Conservation (phyloP, 2,113 vertebrate species). For the Callipepla squamata region DNA sequence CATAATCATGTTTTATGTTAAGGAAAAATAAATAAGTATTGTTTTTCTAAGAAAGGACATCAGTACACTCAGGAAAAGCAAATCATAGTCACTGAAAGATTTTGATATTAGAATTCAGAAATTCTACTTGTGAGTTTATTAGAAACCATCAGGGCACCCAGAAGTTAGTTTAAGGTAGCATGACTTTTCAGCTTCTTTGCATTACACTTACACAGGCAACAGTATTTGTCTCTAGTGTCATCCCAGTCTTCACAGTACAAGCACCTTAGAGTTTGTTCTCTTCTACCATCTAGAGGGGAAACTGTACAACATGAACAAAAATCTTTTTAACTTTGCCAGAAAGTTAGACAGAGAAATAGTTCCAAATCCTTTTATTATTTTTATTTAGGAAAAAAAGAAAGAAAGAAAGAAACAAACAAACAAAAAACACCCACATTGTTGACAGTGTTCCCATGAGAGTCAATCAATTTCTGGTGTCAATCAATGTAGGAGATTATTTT, state of each 20-base stretch:
- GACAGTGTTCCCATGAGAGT: background rate
- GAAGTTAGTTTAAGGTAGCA: background rate
- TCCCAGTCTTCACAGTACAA: background rate
- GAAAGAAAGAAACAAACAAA: background rate
- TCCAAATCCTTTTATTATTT: background rate
- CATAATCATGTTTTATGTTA: background rate
- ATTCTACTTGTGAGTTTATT: background rate
- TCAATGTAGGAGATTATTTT: background rate
- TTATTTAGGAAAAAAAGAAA: background rate
- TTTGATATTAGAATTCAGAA: background rate
- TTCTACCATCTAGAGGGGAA: constrained; percentile 66
- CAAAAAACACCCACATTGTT: background rate
- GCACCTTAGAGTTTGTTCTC: constrained; percentile 50
- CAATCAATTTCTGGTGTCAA: background rate
- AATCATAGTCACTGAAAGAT: background rate
- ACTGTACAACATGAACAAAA: background rate
- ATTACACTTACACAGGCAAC: background rate
- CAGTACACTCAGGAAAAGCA: background rate
- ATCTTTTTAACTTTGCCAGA: background rate
- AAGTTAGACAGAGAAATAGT: background rate
- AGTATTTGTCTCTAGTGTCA: background rate
- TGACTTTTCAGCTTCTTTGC: background rate
- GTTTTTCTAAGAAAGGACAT: background rate
- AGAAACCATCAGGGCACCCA: background rate
- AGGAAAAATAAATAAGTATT: background rate